These are phyloP conservation scores for Pachypeltis micranthus DNA, from an alignment of 1,140 invertebrate species.

Conservation along the genomic window DNA sequence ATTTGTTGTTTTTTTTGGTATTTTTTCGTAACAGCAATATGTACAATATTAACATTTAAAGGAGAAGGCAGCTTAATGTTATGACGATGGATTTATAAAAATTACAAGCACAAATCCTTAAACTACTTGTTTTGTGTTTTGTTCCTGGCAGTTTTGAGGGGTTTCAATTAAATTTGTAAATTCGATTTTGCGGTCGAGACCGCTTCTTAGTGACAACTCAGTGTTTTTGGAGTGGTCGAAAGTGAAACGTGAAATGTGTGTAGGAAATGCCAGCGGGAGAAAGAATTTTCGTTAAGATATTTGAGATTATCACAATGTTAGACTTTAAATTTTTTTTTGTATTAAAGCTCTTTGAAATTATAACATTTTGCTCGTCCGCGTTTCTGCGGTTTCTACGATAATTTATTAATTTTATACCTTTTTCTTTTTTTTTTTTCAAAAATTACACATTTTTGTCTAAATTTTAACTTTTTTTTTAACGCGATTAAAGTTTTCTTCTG, in stretches of 20 bases:
- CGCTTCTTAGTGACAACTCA: not conserved
- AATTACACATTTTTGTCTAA: no score
- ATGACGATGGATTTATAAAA: conserved; percentile 3
- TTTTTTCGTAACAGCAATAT: conserved; percentile 10
- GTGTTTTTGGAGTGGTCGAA: not conserved
- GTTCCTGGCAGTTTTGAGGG: conserved; percentile 4
- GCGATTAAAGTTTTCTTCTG: no score
- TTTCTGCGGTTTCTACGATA: no score
- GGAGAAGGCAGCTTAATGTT: conserved; percentile 17
- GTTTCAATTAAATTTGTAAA: not conserved
- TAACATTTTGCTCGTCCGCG: no score
- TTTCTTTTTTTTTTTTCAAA: no score
- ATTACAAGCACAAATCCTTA: conserved; percentile 2
- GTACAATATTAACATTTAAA: conserved; percentile 16
- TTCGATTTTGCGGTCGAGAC: not conserved
- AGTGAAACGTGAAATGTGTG: not conserved
- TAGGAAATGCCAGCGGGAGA: no score
- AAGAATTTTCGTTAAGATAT: not conserved
- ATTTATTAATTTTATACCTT: no score
- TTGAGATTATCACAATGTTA: not conserved
- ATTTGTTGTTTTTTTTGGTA: no score
- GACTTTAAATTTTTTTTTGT: not conserved
- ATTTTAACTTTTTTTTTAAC: no score
- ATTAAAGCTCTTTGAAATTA: no score
- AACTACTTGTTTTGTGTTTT: not conserved